Base-by-base conservation (phyloP, 2,113 vertebrate species). In the Sarotherodon lohbergeri region DNA sequence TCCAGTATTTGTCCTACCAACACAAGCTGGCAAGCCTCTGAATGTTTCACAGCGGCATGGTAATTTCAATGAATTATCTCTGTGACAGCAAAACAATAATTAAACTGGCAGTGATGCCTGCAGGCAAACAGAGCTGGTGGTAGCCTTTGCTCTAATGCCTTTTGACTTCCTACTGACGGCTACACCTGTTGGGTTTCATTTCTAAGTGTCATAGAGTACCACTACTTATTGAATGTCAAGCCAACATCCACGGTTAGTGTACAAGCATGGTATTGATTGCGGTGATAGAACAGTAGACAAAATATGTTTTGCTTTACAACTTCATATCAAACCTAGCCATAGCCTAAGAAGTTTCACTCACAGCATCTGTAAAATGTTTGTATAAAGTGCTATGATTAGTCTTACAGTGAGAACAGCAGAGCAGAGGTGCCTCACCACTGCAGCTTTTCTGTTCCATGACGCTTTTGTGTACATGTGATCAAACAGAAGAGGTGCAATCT, bases 41-140 rank as follows among this genome's bases (percentile, higher is more conserved):
- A 94, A 91, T 88, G 83, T 91, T 91, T 90, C 93, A 82, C 87
- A 79, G 61, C 84, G 86, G 84, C 78, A 39, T 86, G 86, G 76
- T 94, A 88, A 96, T 96, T 95, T 90, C 56, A 91, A 85, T 88
- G 83, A 96, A 95, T 96, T 91, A 95, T 94, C 92, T 94, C 91
- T 19, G 81, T 84, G 63, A 94, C 88, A 61, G 86, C 68, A 94
- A 93, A 96, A 95, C 93, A 94, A 90, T 95, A 94, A 95, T 95
- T 94, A 94, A 90, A 89, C 88, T 81, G 85, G 85, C 90, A 92
- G 76, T 66, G 91, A 95, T 81, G 85, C 91, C 90, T 93, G 82
- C 79, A 85, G 90, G 87, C 87, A 43, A 80, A 63, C 83, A 56
- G 16, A 68, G 83, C 71, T 14, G 79, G 19, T 36, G 27, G 43